These are phyloP conservation scores for Podarcis siculus DNA, from an alignment of 2,797 vertebrate genomes.

Conservation along the genomic window DNA sequence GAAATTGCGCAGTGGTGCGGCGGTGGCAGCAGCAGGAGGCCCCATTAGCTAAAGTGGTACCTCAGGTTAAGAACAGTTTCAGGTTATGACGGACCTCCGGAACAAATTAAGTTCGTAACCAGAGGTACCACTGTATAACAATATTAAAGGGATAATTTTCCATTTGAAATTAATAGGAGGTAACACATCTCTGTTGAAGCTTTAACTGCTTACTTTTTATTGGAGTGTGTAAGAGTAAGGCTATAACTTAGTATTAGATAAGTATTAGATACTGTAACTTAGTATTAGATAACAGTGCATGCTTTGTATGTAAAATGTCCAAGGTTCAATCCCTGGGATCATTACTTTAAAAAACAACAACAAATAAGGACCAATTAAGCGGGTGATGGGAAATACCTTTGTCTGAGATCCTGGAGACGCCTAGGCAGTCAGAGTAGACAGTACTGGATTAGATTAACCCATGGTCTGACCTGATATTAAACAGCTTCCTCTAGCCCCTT, in stretches of 20 bases:
- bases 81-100: too few species aligned
- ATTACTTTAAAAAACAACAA: neutral
- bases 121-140: too few species aligned
- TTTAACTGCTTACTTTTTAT: neutral
- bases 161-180: neutral
- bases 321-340: neutral
- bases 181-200: neutral
- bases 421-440: too few species aligned
- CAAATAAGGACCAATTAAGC: neutral
- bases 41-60: too few species aligned
- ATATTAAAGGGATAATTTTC: neutral
- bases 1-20: rapidly evolving
- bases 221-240: neutral
- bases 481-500: neutral
- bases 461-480: neutral
- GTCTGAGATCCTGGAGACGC: neutral
- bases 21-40: rapidly evolving
- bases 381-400: neutral
- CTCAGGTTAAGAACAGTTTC: too few species aligned
- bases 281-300: neutral
- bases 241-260: neutral
- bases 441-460: too few species aligned
- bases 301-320: neutral
- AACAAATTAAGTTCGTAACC: too few species aligned
- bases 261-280: neutral